These are phyloP conservation scores for Xiphophorus couchianus DNA, from an alignment of 2,113 vertebrate genomes.

Conservation along the genomic window DNA sequence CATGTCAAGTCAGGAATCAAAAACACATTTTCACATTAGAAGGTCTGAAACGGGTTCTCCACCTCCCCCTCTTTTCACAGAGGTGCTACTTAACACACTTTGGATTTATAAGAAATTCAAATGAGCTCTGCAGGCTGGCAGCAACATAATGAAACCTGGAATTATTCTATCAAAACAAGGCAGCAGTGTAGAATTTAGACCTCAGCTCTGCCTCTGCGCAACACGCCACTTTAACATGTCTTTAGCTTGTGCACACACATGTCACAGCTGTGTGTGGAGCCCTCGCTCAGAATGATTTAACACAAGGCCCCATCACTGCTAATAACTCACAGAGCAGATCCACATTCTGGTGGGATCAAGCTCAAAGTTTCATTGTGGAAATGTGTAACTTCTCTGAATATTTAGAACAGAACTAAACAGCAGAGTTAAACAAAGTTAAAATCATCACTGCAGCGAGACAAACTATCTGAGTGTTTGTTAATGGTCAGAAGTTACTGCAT, in stretches of 20 bases:
- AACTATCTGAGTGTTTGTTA: background rate
- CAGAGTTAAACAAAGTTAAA: background rate
- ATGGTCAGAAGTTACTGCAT: background rate
- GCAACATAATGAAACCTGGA: conserved; percentile 80
- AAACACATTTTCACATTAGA: conserved; percentile 80
- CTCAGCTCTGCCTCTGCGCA: conserved; percentile 48
- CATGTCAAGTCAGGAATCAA: conserved; percentile 69
- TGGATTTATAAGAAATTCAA: conserved; percentile 78
- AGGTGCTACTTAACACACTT: conserved; percentile 78
- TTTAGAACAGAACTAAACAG: background rate
- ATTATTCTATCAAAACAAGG: conserved; percentile 84
- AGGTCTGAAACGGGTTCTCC: conserved; percentile 58
- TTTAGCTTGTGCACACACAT: conserved; percentile 34
- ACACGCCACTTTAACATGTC: conserved; percentile 40
- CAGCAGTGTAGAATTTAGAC: conserved; percentile 69
- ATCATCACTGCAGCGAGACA: background rate
- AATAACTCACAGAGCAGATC: conserved; percentile 6
- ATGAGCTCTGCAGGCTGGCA: conserved; percentile 72
- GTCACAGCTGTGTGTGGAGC: conserved; percentile 29
- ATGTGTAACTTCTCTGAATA: background rate
- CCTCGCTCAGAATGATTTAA: conserved; percentile 21
- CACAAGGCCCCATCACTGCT: conserved; percentile 19
- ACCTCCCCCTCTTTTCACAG: conserved; percentile 60
- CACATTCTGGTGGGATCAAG: background rate
- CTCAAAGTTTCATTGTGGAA: background rate